phyloP scores from a whole-genome alignment of 2,888 invertebrate species.

The Drosophila prolongata region DNA sequence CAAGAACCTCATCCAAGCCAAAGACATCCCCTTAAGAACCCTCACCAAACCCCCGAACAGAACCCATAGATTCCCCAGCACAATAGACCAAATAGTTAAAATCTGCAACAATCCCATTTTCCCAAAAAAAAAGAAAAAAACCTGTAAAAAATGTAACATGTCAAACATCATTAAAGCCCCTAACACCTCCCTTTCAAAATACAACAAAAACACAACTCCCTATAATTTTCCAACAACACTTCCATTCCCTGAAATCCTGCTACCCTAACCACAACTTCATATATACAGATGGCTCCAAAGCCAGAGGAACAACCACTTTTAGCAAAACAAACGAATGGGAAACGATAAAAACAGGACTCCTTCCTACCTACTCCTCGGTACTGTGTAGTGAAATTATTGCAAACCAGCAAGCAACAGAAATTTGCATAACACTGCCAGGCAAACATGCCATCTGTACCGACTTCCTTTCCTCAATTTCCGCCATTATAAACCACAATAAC shows the following conservation, averaged over 20 bases:
- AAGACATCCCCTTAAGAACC: neutral
- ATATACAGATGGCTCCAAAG: neutral
- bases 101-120: neutral
- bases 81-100: neutral
- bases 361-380: no score
- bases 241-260: neutral
- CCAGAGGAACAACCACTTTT: neutral
- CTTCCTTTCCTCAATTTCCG: no score
- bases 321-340: no score
- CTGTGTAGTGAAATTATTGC: no score
- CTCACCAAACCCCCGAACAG: neutral
- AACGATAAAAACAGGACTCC: no score
- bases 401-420: no score
- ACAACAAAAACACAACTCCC: neutral
- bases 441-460: no score
- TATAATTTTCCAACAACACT: neutral
- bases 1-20: neutral
- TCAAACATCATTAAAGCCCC: neutral
- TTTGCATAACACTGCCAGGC: no score
- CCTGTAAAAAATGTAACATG: neutral
- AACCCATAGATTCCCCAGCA: neutral
- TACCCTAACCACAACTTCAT: neutral
- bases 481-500: no score
- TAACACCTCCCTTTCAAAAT: neutral
- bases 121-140: neutral